phyloP scores from a whole-genome alignment of 2,797 vertebrate genomes.

The Molossus molossus region DNA sequence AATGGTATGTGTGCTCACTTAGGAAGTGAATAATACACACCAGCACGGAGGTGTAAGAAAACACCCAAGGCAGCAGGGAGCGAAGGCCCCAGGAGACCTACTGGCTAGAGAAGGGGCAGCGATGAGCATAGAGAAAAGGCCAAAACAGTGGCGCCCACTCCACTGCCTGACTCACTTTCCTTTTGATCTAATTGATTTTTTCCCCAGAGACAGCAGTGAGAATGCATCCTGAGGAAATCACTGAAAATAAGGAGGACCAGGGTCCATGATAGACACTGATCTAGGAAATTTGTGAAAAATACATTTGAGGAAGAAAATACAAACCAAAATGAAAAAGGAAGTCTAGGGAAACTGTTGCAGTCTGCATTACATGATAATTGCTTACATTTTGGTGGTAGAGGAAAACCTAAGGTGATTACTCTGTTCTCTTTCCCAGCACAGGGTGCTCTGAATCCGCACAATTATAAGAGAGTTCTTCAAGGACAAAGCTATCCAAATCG shows the following conservation, averaged over 20 bases:
- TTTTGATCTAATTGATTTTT: not conserved
- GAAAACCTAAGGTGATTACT: not conserved
- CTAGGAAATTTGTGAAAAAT: slow-evolving; percentile 8
- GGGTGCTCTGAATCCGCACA: not conserved
- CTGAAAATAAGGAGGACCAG: not conserved
- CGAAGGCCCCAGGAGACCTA: not conserved
- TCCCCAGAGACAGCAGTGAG: not conserved
- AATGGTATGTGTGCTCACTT: not conserved
- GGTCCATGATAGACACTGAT: slow-evolving; percentile 24
- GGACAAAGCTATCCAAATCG: not conserved
- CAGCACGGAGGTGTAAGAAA: not conserved
- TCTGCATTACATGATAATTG: not conserved
- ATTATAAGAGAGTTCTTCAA: not conserved
- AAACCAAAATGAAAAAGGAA: slow-evolving; percentile 42
- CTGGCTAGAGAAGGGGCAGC: not conserved
- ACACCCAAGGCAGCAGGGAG: not conserved
- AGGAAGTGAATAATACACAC: not conserved
- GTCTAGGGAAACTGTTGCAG: not conserved
- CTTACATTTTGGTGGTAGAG: slow-evolving; percentile 1
- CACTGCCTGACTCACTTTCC: not conserved
- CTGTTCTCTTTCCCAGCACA: not conserved
- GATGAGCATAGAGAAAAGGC: not conserved
- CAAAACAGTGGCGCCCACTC: not conserved
- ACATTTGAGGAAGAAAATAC: slow-evolving; percentile 31
- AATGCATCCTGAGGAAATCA: not conserved